Evolutionary conservation across 2,888 invertebrate genomes (phyloP).

Genomic region (Eretmocerus hayati): DNA sequence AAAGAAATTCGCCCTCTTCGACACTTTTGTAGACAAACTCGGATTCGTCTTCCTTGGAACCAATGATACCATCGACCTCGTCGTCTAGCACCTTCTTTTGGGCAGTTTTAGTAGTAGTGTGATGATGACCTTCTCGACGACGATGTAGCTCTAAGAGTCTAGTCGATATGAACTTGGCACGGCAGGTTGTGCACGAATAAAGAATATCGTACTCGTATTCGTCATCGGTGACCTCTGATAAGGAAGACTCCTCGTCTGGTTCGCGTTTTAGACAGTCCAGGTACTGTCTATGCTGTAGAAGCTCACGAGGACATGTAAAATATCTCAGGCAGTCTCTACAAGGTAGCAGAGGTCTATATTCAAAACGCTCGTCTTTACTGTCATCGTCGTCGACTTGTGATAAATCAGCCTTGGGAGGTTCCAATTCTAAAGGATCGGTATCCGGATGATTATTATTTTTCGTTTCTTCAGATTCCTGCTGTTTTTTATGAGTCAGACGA

Average conservation of each 20-base stretch:
- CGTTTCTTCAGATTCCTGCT: no score
- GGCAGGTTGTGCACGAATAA: slow-evolving; percentile 19
- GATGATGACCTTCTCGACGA: slow-evolving; percentile 27
- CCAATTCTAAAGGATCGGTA: no score
- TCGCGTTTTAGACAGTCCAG: neutral
- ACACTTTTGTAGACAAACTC: slow-evolving; percentile 6
- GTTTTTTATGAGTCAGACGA: no score
- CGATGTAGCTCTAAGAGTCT: slow-evolving; percentile 19
- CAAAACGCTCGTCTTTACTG: no score
- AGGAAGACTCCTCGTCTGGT: slow-evolving; percentile 5
- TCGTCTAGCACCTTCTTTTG: neutral
- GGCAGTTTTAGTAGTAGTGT: no score
- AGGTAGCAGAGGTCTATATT: slow-evolving; percentile 8
- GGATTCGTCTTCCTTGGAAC: slow-evolving; percentile 5
- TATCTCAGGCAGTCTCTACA: slow-evolving; percentile 14
- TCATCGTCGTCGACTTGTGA: neutral
- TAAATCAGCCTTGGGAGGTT: no score
- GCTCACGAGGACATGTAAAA: slow-evolving; percentile 7
- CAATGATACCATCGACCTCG: neutral
- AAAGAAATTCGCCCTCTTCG: slow-evolving; percentile 9
- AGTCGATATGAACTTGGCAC: slow-evolving; percentile 19
- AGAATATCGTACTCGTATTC: slow-evolving; percentile 19
- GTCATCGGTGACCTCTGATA: slow-evolving; percentile 16
- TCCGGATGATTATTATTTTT: no score
- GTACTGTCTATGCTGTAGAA: slow-evolving; percentile 12